Base-by-base conservation (phyloP, 2,797 vertebrate species). In the Gadopsis marmoratus region DNA sequence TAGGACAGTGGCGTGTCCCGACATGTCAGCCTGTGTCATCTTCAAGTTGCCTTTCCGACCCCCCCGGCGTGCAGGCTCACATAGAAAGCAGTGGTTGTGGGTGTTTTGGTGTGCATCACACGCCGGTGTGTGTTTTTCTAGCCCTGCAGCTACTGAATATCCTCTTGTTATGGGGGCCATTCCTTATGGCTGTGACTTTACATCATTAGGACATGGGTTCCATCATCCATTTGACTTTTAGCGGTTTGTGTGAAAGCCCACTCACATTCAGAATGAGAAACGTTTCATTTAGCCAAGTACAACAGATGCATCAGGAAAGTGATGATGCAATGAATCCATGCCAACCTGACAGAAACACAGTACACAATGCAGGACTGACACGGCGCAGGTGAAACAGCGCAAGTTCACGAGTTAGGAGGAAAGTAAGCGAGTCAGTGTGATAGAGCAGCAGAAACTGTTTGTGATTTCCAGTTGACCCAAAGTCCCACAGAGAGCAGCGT, bases 401-500 rank as follows among this genome's bases (percentile, higher is more conserved):
- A 64, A 60, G 47, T 45, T 68, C 48, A 41, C 3, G 54, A 65
- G 70, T 66, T 62, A 23, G 37, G 53, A 60, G 56, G 50, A 71
- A 60, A 35, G 55, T 31, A 43, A 61, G 62, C 33, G 47, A 71
- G 73, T 86, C 72, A 83, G 55, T 81, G 79, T 39, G 56, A 71
- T 1, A 54, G 77, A 81, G 45, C 41, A 41, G 47, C 64, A 77
- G 51, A 80, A 72, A 43, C 56, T 72, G 47, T 72, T 37, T 54
- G 65, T 66, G 71, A 83, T 77, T 87, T 88, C 64, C 60, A 75
- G 76, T 29, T 89, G 86, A 91, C 83, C 83, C 78, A 60, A 53
- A 80, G 72, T 82, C 88, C 81, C 65, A 60, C 59, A 63, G 89
- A 83, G 78, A 88, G 74, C 76, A 71, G 72, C 76, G 65, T 51